Conservation (phyloP, 1,140 invertebrate genomes). For the Listronotus bonariensis region DNA sequence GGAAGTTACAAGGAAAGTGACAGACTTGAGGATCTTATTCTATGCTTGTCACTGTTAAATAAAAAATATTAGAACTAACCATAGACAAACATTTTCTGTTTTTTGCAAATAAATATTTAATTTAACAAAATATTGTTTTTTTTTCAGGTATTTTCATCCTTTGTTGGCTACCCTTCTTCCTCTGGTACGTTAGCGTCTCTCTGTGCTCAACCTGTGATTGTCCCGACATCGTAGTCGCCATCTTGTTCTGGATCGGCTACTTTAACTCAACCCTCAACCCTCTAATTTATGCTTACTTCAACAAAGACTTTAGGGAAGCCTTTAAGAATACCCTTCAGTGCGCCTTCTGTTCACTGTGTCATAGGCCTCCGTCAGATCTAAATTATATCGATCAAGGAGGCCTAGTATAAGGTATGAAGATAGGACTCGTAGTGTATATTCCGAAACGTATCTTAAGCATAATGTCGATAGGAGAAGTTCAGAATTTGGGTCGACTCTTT, state of each 20-base stretch:
- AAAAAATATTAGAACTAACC: too few relatives aligned
- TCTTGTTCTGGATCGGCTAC: constrained; percentile 99
- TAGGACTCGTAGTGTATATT: constrained; percentile 72
- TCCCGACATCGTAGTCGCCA: constrained; percentile 82
- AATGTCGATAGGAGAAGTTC: constrained; percentile 63
- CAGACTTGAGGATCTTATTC: too few relatives aligned
- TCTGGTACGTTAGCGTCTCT: constrained; percentile 85
- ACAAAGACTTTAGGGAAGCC: constrained; percentile 96
- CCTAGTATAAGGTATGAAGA: constrained; percentile 73
- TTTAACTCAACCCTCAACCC: constrained; percentile 97
- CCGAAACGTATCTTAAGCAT: constrained; percentile 71
- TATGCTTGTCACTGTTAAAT: too few relatives aligned
- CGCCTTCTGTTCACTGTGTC: constrained; percentile 81
- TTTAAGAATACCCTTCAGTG: constrained; percentile 93
- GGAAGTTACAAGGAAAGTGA: too few relatives aligned
- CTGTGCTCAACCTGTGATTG: constrained; percentile 79
- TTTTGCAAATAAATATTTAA: too few relatives aligned
- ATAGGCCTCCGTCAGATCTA: constrained; percentile 71
- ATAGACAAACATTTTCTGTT: too few relatives aligned
- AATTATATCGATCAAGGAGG: constrained; percentile 66
- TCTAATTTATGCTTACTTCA: constrained; percentile 98
- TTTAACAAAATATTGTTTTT: too few relatives aligned
- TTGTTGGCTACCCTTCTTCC: constrained; percentile 97
- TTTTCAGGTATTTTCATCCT: constrained; percentile 73
- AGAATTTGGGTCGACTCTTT: constrained; percentile 68